Conservation (phyloP, 2,797 vertebrate genomes). For the Dryobates pubescens region DNA sequence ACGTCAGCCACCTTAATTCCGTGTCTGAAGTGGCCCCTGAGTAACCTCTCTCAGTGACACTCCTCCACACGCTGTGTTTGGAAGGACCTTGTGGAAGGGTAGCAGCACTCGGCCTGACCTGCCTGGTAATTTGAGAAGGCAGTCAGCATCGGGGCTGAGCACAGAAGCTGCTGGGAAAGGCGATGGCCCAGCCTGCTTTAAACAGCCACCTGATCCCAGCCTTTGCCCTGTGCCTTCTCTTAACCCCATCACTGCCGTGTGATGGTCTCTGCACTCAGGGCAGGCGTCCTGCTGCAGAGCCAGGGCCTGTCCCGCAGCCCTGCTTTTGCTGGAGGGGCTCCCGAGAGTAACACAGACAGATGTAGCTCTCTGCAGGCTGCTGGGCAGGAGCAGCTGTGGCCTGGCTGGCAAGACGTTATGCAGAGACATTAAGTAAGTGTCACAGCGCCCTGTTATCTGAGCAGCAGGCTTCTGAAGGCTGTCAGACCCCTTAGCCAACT, state of each 20-base stretch:
- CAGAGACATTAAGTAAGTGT: neutral
- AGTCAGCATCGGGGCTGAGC: neutral
- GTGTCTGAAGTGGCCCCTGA: neutral
- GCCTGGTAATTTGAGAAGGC: constrained; percentile 13
- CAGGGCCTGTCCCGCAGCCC: neutral
- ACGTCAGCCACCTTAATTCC: neutral
- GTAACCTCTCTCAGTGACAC: neutral
- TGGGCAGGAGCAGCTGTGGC: neutral
- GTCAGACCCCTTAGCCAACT: neutral
- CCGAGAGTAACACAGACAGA: neutral
- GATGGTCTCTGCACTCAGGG: neutral
- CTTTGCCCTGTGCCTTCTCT: neutral
- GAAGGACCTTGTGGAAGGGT: neutral
- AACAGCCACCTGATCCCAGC: neutral
- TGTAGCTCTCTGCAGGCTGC: neutral
- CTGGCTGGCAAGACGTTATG: neutral
- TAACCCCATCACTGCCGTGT: fast-evolving
- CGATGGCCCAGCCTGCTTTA: neutral
- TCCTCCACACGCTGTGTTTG: neutral
- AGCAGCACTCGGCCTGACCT: neutral
- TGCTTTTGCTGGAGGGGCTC: neutral
- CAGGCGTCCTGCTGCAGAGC: neutral
- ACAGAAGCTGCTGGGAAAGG: neutral
- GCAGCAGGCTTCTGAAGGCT: neutral
- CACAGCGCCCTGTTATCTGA: neutral